Percentiles rank a stretch among this genome's conserved stretches.
phyloP scores from a whole-genome alignment of 2,888 invertebrate species.

The Oxystoma pomonae region DNA sequence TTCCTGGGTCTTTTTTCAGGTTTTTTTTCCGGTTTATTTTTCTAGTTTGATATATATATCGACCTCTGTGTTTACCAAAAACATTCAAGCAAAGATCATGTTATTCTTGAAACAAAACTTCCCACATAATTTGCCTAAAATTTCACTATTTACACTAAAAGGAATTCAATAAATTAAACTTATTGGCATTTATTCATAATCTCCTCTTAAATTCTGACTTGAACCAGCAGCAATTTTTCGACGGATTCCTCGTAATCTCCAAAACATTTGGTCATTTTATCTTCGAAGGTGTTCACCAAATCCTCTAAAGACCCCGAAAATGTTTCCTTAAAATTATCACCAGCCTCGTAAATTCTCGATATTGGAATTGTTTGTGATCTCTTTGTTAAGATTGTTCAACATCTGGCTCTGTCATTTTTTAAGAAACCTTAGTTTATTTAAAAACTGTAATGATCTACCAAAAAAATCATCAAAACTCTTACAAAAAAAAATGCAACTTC shows the following conservation, averaged over 20 bases:
- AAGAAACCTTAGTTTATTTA: too few relatives aligned
- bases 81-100: too few relatives aligned
- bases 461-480: too few relatives aligned
- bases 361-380: conserved; percentile 50
- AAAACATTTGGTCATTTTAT: conserved; percentile 98
- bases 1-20: too few relatives aligned
- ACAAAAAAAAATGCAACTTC: too few relatives aligned
- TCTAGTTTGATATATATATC: too few relatives aligned
- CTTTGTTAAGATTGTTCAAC: conserved; percentile 46
- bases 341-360: conserved; percentile 47
- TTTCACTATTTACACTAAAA: not conserved
- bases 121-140: conserved; percentile 2
- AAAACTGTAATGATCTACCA: too few relatives aligned
- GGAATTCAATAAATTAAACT: conserved; percentile 52
- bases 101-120: too few relatives aligned
- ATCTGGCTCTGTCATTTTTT: too few relatives aligned
- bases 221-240: conserved; percentile 95
- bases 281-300: conserved; percentile 97
- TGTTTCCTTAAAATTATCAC: conserved; percentile 85
- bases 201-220: conserved; percentile 96
- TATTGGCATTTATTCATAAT: conserved; percentile 99
- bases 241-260: conserved; percentile 96
- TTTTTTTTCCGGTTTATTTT: too few relatives aligned
- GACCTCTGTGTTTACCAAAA: too few relatives aligned
- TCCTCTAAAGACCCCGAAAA: conserved; percentile 96